Base-by-base conservation (phyloP, 2,797 vertebrate genomes). In the Rhabdomys pumilio region DNA sequence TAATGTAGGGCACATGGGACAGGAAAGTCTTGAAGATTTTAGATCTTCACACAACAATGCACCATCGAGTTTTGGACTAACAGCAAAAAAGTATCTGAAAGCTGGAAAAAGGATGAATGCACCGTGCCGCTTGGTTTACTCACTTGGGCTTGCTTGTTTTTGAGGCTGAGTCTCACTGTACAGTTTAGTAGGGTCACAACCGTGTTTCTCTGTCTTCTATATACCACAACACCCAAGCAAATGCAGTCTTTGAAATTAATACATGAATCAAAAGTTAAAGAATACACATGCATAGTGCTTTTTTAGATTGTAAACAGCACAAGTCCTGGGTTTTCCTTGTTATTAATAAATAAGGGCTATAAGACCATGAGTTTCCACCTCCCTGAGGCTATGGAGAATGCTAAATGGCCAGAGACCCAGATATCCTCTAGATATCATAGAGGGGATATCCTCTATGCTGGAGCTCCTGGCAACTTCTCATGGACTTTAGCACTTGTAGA, bases 71-170 rank as follows among this genome's bases (percentile, higher is more conserved):
- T 90, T 26, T 81, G 80, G n/a, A 22, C 47, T 61, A 85, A 89
- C 34, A 53, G 41, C 17, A 90, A 59, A 75, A 93, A 95, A 47
- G n/a, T 50, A 38, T 85, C 55, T 31, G 75, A 94, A 73, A 89
- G 17, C 69, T 73, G 55, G 57, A 20, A 31, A 77, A 57, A 6
- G 41, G 38, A 44, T 44, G 26, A 4, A 6, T 47, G 55, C 19
- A 14, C 12, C 47, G 9, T 61, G 55, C n/a, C 1, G 0, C 41
- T 50, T 26, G 26, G 41, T 63, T 19, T 63, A 20, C 12, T 77
- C 14, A 10, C 31, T 63, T 19, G 47, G 34, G 34, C 38, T 41
- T 63, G 29, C 61, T 79, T 63, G 14, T 47, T 76, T 77, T 79
- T 88, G 59, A 26, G 57, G 53, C 31, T 2, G 44, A n/a, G 31